Percentiles rank a stretch among this genome's conserved stretches.
phyloP scores from a whole-genome alignment of 1,140 invertebrate genomes.

The Hetaerina americana region DNA sequence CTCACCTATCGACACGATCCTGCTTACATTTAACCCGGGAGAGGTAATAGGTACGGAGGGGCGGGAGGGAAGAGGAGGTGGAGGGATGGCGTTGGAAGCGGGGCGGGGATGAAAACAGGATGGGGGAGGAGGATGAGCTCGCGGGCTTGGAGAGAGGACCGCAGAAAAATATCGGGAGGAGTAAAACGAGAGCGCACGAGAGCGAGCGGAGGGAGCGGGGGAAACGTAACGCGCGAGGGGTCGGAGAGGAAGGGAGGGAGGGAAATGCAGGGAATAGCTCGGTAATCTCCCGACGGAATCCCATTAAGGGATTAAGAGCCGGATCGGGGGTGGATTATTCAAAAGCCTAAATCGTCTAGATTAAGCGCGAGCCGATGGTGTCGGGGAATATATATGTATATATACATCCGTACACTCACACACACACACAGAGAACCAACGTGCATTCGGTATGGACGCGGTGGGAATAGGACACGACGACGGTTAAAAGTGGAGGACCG shows the following conservation, averaged over 20 bases:
- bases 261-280: neutral
- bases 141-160: no score
- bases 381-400: neutral
- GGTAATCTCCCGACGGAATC: neutral
- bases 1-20: no score
- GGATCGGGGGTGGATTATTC: neutral
- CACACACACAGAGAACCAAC: no score
- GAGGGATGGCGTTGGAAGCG: neutral
- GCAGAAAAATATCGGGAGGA: no score
- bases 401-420: no score
- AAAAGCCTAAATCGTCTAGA: neutral
- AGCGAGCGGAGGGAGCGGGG: neutral
- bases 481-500: no score
- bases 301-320: neutral
- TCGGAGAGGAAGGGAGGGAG: neutral
- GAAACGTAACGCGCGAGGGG: neutral
- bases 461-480: neutral
- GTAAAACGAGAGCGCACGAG: no score
- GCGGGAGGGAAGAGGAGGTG: no score
- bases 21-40: no score
- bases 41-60: no score
- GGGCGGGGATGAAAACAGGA: neutral
- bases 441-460: neutral
- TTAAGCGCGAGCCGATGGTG: neutral
- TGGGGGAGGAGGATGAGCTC: neutral